These are phyloP conservation scores for Dryadula phaetusa DNA, from an alignment of 2,888 invertebrate genomes.

Conservation along the genomic window DNA sequence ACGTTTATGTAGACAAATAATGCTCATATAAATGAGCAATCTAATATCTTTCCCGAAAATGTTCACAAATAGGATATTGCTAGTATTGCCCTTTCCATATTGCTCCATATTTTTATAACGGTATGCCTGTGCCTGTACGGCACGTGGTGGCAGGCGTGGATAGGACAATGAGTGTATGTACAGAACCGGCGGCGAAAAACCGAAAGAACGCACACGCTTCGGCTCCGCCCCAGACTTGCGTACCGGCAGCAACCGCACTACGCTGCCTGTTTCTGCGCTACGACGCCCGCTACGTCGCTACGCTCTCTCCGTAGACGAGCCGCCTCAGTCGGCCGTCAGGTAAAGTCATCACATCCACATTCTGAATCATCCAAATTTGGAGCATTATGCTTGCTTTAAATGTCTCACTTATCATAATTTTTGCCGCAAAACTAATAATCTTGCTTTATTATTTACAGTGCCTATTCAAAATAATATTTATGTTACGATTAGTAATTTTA, in stretches of 20 bases:
- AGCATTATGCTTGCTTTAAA: conserved; percentile 26
- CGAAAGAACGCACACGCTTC: conserved; percentile 72
- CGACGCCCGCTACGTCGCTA: conserved; percentile 88
- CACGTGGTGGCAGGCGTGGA: conserved; percentile 47
- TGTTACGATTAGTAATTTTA: not conserved
- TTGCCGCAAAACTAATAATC: no score
- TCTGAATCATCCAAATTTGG: conserved; percentile 24
- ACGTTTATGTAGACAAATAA: not conserved
- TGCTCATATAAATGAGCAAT: not conserved
- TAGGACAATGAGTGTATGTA: conserved; percentile 62
- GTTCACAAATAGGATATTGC: not conserved
- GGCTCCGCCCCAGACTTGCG: conserved; percentile 86
- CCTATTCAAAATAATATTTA: not conserved
- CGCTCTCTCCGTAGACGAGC: conserved; percentile 93
- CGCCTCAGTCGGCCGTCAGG: conserved; percentile 80
- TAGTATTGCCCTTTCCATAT: conserved; percentile 10
- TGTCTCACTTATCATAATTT: not conserved
- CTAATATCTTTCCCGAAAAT: not conserved
- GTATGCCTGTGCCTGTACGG: conserved; percentile 40
- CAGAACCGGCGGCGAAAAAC: conserved; percentile 60
- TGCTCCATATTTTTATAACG: conserved; percentile 29
- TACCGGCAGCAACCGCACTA: conserved; percentile 66
- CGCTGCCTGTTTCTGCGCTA: conserved; percentile 69
- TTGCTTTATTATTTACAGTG: not conserved
- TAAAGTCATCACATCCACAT: conserved; percentile 48